Conservation (phyloP, 2,797 vertebrate genomes). For the Nasua narica region DNA sequence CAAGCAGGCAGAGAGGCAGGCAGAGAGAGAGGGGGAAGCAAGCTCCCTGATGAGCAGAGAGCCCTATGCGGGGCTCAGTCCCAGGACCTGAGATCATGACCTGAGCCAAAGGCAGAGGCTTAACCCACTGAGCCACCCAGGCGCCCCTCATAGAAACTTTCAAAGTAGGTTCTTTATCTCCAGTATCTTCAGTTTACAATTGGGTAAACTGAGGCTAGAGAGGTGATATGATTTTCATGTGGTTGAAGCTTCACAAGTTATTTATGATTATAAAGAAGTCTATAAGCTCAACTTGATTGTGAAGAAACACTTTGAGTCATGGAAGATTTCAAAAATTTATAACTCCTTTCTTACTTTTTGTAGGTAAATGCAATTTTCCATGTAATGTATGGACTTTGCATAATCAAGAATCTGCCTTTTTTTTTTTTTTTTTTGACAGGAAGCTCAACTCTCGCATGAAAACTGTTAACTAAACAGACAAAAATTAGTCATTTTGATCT, state of each 20-base stretch:
- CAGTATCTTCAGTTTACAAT: not conserved
- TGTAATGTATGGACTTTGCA: conserved; percentile 32
- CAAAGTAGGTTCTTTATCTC: not conserved
- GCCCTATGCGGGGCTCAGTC: no score
- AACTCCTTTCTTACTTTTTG: conserved; percentile 44
- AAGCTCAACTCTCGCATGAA: conserved; percentile 19
- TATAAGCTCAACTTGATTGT: not conserved
- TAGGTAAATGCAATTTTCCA: conserved; percentile 49
- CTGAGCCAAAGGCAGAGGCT: no score
- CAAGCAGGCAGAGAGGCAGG: no score
- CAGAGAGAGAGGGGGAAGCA: no score
- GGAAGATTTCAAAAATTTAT: conserved; percentile 36
- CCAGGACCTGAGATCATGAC: no score
- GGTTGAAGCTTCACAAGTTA: not conserved
- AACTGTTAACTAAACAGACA: conserved; percentile 18
- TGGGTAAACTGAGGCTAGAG: not conserved
- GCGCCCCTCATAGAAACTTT: not conserved
- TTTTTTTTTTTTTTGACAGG: conserved; percentile 39
- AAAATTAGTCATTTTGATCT: conserved; percentile 26
- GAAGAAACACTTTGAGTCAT: not conserved
- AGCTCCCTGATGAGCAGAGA: no score
- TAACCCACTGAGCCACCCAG: no score
- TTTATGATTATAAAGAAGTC: conserved; percentile 44
- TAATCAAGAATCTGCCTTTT: conserved; percentile 41
- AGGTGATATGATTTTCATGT: not conserved